phyloP scores from a whole-genome alignment of 2,888 invertebrate species.

The Drosophila helvetica region DNA sequence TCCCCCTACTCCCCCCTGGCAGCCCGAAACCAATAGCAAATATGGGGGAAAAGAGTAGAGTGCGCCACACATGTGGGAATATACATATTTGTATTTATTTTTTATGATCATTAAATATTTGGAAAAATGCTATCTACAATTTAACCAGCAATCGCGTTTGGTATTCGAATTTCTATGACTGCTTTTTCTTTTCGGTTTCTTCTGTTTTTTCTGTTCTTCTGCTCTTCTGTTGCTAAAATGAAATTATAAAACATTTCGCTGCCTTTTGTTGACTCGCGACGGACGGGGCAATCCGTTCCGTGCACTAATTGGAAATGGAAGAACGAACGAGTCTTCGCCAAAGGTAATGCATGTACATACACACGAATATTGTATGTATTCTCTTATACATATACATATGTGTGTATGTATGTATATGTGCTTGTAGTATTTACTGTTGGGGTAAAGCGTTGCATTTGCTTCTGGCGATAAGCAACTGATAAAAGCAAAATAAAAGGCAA shows the following conservation, averaged over 20 bases:
- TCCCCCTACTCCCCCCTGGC: neutral
- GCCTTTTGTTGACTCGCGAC: slow-evolving; percentile 54
- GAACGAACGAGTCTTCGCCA: neutral
- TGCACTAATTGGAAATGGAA: slow-evolving; percentile 67
- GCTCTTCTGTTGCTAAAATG: slow-evolving; percentile 15
- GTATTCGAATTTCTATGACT: neutral
- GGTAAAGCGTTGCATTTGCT: slow-evolving; percentile 65
- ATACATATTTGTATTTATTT: slow-evolving; percentile 17
- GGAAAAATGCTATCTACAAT: slow-evolving; percentile 22
- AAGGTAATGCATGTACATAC: too few relatives aligned
- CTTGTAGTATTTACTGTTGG: slow-evolving; percentile 49
- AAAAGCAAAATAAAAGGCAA: slow-evolving; percentile 43
- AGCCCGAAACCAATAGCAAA: slow-evolving; percentile 24
- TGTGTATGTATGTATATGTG: too few relatives aligned
- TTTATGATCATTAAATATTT: slow-evolving; percentile 66
- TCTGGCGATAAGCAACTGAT: slow-evolving; percentile 66
- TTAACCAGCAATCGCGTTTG: neutral
- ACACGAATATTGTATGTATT: too few relatives aligned
- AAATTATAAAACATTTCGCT: slow-evolving; percentile 20
- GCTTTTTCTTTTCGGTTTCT: neutral
- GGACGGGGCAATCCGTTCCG: slow-evolving; percentile 1
- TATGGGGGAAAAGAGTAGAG: neutral
- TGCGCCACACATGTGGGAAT: neutral
- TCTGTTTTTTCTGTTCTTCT: too few relatives aligned
- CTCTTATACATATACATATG: too few relatives aligned